Evolutionary conservation across 2,888 invertebrate genomes (phyloP).

Genomic region (Leptothorax acervorum): DNA sequence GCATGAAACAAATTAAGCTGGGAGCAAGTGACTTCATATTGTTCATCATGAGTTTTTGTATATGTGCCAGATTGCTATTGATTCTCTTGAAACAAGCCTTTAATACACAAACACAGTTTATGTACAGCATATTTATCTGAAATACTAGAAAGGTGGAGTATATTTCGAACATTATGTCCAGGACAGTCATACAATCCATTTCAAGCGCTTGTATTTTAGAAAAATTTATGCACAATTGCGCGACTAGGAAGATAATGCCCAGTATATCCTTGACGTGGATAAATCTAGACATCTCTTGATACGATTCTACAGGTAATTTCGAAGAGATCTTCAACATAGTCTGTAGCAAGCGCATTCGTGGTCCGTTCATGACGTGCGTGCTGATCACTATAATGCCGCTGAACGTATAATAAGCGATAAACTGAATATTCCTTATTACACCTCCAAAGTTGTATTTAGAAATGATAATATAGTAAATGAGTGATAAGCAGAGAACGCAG

Average conservation of each 20-base stretch:
- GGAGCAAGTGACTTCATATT: neutral
- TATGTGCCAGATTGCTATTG: neutral
- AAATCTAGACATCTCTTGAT: neutral
- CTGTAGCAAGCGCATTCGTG: too few species aligned
- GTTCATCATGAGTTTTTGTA: neutral
- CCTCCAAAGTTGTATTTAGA: too few species aligned
- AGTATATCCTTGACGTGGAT: too few species aligned
- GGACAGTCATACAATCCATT: neutral
- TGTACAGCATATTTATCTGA: neutral
- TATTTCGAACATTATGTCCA: neutral
- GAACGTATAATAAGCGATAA: too few species aligned
- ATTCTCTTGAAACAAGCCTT: neutral
- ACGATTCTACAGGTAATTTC: too few species aligned
- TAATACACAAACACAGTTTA: conserved; percentile 7
- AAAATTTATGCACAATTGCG: neutral
- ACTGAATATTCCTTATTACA: too few species aligned
- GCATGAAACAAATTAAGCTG: neutral
- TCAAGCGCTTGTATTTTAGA: neutral
- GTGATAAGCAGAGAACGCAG: neutral
- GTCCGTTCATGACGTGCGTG: too few species aligned
- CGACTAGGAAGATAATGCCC: neutral
- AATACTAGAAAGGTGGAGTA: neutral
- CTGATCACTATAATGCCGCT: too few species aligned
- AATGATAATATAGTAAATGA: too few species aligned
- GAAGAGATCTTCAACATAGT: too few species aligned